Base-by-base conservation (phyloP, 2,888 invertebrate species). In the Artemia sp. region DNA sequence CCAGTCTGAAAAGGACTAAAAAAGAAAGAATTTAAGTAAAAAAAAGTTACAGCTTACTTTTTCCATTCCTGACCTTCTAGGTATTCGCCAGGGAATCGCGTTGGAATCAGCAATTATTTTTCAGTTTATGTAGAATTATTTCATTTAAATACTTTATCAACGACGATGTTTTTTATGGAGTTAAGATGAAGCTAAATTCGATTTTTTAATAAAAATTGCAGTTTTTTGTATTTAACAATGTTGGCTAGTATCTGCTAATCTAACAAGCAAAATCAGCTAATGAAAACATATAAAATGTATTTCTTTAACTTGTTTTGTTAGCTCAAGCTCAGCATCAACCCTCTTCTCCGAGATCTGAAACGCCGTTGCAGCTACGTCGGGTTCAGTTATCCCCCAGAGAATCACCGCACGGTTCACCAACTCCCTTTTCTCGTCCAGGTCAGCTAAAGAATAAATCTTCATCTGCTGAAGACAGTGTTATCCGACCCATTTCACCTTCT, bases 321-420 rank as follows among this genome's bases (percentile, higher is more conserved):
- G 64, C 64, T 58, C 64, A 58, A 58, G 64, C 64, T 10, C 64
- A 58, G 14, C 38, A 38, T 38, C 38, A 38, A 38, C 51, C 51
- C 24, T 51, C 67, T 67, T 68, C 68, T 8, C 68, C 68, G n/a
- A 51, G 68, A 19, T 52, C 68, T 11, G 52, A 51, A 12, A 52
- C 68, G 11, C 52, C 52, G 51, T 52, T 68, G 11, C 51, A 19
- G 10, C 51, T 51, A n/a, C 19, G 52, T 12, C 51, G 52, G 12
- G 51, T 51, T 12, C 52, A 68, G 11, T 38, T 52, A 51, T 68
- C 68, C n/a, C 52, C 52, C 12, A 52, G 68, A 53, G 64, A 58
- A 58, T 58, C 64, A 19, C 64, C 64, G n/a, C 64, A 58, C 10
- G 64, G 14, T 8, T 58, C 64, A 9, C 64, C 64, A 1, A 58